Evolutionary conservation across 2,113 vertebrate species (phyloP).

Genomic region (Daboia siamensis): DNA sequence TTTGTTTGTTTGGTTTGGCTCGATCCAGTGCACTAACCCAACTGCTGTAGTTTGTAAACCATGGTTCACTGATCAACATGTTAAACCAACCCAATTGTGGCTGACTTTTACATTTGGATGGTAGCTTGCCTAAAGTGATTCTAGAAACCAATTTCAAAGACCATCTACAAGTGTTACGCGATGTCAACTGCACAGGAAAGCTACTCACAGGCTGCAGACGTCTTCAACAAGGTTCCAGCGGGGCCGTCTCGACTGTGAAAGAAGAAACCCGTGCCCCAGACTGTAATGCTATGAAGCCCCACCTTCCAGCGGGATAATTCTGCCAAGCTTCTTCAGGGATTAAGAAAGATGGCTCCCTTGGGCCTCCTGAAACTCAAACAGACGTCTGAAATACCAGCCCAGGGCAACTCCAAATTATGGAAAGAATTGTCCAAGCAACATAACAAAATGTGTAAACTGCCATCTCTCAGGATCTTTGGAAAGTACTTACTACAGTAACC

Average conservation of each 20-base stretch:
- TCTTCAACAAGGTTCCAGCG: background rate
- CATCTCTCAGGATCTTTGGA: background rate
- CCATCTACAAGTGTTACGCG: too few species aligned
- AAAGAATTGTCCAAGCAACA: background rate
- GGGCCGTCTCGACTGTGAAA: slow-evolving; percentile 2
- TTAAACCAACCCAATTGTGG: background rate
- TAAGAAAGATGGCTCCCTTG: slow-evolving; percentile 44
- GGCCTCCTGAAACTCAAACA: background rate
- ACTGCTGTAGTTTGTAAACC: background rate
- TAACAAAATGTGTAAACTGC: background rate
- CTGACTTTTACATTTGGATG: background rate
- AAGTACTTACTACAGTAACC: background rate
- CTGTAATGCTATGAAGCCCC: slow-evolving; percentile 47
- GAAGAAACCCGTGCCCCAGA: background rate
- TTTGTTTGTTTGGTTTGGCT: background rate
- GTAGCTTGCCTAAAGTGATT: background rate
- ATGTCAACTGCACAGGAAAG: too few species aligned
- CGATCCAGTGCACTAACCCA: background rate
- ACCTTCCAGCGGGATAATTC: slow-evolving; percentile 38
- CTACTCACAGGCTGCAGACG: slow-evolving; percentile 46
- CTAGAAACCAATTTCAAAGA: background rate
- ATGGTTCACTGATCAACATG: background rate
- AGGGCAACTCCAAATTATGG: accelerated
- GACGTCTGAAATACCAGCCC: slow-evolving; percentile 29
- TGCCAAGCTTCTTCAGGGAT: slow-evolving; percentile 22